Percentiles rank a stretch among this genome's conserved stretches.
phyloP scores from a whole-genome alignment of 2,113 vertebrate genomes.

The Abramis brama region DNA sequence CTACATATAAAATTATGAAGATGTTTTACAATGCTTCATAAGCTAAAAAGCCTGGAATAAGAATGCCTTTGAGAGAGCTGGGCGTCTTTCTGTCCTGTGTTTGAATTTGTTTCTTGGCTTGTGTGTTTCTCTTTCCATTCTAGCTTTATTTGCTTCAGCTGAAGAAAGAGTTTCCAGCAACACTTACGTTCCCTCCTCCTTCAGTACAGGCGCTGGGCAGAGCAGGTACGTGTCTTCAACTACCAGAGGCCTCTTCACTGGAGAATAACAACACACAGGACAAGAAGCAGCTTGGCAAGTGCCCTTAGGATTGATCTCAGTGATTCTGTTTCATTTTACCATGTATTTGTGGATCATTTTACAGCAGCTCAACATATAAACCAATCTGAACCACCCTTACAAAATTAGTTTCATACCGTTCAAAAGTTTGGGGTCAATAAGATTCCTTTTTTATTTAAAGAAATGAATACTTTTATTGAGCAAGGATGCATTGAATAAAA shows the following conservation, averaged over 20 bases:
- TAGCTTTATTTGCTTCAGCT: not conserved
- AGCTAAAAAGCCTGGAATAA: not conserved
- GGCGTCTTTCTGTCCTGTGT: slow-evolving; percentile 15
- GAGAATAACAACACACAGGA: slow-evolving; percentile 53
- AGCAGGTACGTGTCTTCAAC: slow-evolving; percentile 93
- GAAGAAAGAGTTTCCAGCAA: slow-evolving; percentile 1
- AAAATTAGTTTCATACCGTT: not conserved
- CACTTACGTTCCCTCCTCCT: slow-evolving; percentile 90
- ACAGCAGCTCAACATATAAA: not conserved
- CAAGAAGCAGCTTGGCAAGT: slow-evolving; percentile 8
- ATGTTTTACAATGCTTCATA: not conserved
- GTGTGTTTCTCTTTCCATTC: slow-evolving; percentile 29
- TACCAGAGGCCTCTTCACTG: slow-evolving; percentile 92
- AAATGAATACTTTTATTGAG: not conserved
- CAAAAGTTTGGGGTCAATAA: not conserved
- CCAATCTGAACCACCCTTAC: not conserved
- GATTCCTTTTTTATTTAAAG: not conserved
- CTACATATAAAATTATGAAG: not conserved
- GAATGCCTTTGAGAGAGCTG: not conserved
- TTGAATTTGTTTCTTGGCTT: slow-evolving; percentile 5
- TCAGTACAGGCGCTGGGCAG: slow-evolving; percentile 92
- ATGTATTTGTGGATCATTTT: not conserved
- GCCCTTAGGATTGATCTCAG: slow-evolving; percentile 40
- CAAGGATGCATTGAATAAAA: not conserved
- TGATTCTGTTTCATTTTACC: not conserved